A percentile compares a stretch with the other conserved stretches of the same genome.
phyloP scores from a whole-genome alignment of 2,797 vertebrate genomes.

The Stomatorhinus walkeri region DNA sequence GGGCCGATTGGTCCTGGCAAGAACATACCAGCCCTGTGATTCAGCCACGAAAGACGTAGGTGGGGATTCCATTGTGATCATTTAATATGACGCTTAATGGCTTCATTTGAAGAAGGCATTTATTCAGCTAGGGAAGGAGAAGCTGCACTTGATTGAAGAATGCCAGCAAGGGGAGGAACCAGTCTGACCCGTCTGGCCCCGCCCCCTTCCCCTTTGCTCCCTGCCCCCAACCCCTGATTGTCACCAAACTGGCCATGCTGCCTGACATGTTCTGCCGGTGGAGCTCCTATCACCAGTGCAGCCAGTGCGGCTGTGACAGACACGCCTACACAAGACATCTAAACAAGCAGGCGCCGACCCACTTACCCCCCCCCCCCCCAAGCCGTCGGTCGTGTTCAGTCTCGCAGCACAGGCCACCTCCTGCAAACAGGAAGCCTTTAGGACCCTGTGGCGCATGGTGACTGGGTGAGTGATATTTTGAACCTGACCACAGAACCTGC shows the following conservation, averaged over 20 bases:
- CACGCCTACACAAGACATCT: background rate
- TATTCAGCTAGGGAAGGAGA: background rate
- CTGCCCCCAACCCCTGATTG: slow-evolving; percentile 38
- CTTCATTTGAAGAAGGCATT: background rate
- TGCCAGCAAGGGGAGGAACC: slow-evolving; percentile 14
- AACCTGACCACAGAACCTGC: slow-evolving; percentile 71
- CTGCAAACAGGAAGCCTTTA: slow-evolving; percentile 48
- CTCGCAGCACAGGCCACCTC: background rate
- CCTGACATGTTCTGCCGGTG: slow-evolving; percentile 14
- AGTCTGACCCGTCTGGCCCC: slow-evolving; percentile 15
- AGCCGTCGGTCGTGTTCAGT: background rate
- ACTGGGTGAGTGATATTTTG: slow-evolving; percentile 45
- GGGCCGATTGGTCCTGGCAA: background rate
- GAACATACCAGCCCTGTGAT: slow-evolving; percentile 8
- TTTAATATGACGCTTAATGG: background rate
- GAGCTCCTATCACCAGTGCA: slow-evolving; percentile 25
- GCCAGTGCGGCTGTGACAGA: background rate
- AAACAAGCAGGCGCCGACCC: background rate
- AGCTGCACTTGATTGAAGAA: background rate
- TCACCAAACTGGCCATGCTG: slow-evolving; percentile 38
- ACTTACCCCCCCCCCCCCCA: background rate
- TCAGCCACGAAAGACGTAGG: background rate
- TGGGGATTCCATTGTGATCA: background rate
- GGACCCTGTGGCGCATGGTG: slow-evolving; percentile 55
- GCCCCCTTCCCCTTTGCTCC: slow-evolving; percentile 25